Conservation (phyloP, 53 echinoderm and acorn worm genomes). For the Astropecten irregularis region DNA sequence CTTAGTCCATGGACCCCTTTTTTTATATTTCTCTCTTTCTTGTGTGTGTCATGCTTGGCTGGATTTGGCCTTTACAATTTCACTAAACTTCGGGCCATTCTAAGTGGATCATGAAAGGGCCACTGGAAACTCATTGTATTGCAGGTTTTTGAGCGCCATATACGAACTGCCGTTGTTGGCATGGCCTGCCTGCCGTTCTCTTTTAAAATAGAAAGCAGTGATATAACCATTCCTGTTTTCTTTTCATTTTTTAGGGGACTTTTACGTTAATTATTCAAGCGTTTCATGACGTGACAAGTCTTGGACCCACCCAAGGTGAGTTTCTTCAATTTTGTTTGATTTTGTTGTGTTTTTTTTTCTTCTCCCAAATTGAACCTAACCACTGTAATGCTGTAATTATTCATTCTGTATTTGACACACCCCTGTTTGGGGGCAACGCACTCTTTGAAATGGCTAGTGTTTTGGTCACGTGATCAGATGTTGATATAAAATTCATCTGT, state of each 20-base stretch:
- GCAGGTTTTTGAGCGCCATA: neutral
- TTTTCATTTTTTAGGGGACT: constrained; percentile 70
- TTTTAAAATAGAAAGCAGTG: too few species aligned
- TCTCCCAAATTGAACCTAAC: neutral
- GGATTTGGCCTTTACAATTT: constrained; percentile 4
- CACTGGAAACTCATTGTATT: neutral
- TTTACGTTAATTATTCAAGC: constrained; percentile 93
- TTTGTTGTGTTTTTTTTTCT: neutral
- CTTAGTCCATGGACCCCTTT: too few species aligned
- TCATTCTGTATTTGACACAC: constrained; percentile 38
- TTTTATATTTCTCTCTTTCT: too few species aligned
- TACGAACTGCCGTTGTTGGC: too few species aligned
- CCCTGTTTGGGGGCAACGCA: constrained; percentile 46
- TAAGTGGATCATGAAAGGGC: neutral
- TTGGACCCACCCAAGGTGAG: constrained; percentile 69
- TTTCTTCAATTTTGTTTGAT: neutral
- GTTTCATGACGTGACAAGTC: constrained; percentile 71
- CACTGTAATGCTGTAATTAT: neutral
- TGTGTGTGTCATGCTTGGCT: constrained; percentile 38
- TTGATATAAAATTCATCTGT: constrained; percentile 45
- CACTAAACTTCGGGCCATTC: neutral
- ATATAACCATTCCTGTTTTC: neutral
- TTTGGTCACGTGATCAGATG: constrained; percentile 53
- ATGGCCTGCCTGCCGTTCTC: too few species aligned
- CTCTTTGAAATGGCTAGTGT: constrained; percentile 34